Evolutionary conservation across 2,888 invertebrate species (phyloP).

Genomic region (Matsumyia berberina): DNA sequence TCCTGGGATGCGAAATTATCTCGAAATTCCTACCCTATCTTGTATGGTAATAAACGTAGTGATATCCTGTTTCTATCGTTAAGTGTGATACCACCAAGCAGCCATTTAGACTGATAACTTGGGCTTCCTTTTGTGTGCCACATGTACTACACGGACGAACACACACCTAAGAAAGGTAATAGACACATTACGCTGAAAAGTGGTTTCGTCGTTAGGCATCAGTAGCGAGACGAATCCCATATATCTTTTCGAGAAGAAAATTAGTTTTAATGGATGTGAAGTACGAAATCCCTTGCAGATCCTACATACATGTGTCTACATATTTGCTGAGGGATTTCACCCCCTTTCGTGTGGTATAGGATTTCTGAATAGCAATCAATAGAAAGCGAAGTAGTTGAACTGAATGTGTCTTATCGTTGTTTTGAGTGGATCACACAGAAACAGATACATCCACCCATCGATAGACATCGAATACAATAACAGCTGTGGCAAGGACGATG

Average conservation of each 20-base stretch:
- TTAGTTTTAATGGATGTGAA: constrained; percentile 46
- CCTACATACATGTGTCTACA: neutral
- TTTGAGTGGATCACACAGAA: constrained; percentile 19
- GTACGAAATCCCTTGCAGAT: constrained; percentile 8
- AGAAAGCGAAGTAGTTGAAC: constrained; percentile 20
- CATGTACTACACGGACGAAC: constrained; percentile 8
- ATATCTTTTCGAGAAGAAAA: constrained; percentile 24
- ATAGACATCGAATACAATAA: constrained; percentile 11
- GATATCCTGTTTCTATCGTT: constrained; percentile 20
- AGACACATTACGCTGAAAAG: constrained; percentile 32
- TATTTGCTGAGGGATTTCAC: neutral
- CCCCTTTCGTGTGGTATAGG: constrained; percentile 1
- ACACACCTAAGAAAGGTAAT: constrained; percentile 33
- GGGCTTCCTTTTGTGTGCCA: neutral
- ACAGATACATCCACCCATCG: neutral
- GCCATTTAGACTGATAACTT: constrained; percentile 57
- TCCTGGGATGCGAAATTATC: constrained; percentile 47
- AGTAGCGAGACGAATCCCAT: constrained; percentile 1
- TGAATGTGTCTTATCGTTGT: constrained; percentile 40
- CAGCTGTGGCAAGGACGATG: neutral
- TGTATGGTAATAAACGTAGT: constrained; percentile 24
- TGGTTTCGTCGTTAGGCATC: constrained; percentile 37
- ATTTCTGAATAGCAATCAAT: constrained; percentile 38
- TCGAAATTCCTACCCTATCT: constrained; percentile 13
- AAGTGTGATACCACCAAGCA: constrained; percentile 53